phyloP scores from a whole-genome alignment of 2,888 invertebrate species.

The Caenorhabditis drosophilae region DNA sequence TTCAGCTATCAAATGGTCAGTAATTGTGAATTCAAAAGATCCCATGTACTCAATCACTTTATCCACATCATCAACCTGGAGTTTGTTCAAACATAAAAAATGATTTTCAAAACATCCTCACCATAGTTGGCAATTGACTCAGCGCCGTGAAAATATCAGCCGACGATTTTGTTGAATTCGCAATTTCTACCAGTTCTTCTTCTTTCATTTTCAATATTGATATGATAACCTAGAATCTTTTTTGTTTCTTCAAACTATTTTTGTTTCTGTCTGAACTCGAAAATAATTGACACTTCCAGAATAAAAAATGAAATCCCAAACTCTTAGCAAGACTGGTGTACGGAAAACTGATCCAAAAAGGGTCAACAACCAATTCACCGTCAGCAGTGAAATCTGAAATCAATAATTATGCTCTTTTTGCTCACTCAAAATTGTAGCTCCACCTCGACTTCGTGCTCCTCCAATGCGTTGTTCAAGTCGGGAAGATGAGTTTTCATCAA shows the following conservation, averaged over 20 bases:
- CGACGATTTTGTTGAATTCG: conserved; percentile 77
- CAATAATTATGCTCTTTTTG: not conserved
- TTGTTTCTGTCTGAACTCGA: conserved; percentile 70
- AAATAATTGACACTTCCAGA: conserved; percentile 93
- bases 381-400: conserved; percentile 83
- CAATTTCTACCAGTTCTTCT: conserved; percentile 81
- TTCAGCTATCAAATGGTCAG: conserved; percentile 58
- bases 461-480: conserved; percentile 75
- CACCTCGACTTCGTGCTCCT: conserved; percentile 48
- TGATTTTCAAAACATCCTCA: not conserved
- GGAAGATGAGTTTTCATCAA: conserved; percentile 87
- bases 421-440: not conserved
- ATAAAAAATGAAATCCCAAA: conserved; percentile 96
- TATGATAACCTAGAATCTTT: conserved; percentile 55
- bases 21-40: conserved; percentile 67
- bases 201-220: conserved; percentile 74
- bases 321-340: conserved; percentile 87
- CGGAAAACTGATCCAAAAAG: conserved; percentile 94
- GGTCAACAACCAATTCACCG: conserved; percentile 96
- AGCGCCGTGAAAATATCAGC: conserved; percentile 97
- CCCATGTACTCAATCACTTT: conserved; percentile 63
- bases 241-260: not conserved
- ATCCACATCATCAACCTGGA: conserved; percentile 52
- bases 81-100: not conserved
- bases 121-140: conserved; percentile 82